Base-by-base conservation (phyloP, 2,888 invertebrate species). In the Agrochola circellaris region DNA sequence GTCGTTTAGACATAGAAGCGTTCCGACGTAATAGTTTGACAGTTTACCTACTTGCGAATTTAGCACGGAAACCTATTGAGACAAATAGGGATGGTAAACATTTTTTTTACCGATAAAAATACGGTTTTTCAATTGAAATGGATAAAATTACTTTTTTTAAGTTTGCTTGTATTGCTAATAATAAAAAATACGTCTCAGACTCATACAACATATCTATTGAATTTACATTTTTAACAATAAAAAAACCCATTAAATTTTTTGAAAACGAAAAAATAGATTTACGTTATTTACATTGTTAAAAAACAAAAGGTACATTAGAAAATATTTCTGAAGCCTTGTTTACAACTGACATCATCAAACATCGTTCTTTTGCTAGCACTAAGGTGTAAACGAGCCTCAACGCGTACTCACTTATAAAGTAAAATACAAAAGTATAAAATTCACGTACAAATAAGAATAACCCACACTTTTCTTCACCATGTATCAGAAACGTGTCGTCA, bases 361-460 rank as follows among this genome's bases (percentile, higher is more conserved):
- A 38, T 60, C 20, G 13, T 61, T 64, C 2, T 34, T 1, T 70
- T 38, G n/a, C 56, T 20, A 73, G 15, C 38, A 60, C 13, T 66
- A 45, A 61, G 0, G 0, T 42, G 17, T 54, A 26, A 81, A 72
- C 56, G 38, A 71, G 45, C 62, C 66, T 75, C 70, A 67, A 81
- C 34, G 65, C 42, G 51, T 56, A 62, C 11, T 69, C 56, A 54
- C 42, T 80, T 64, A 87, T 23, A 76, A 73, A 75, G 1, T 73
- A 75, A 77, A 79, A 78, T 87, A 88, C 15, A 84, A 86, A 87
- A 81, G 62, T 83, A 86, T 79, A 89, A 88, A 88, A 85, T 76
- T 74, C 75, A 75, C 85, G 81, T 84, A 89, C 84, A 89, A 79
- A 82, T 56, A 66, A 78, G 58, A 77, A 69, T 85, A 87, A 80